Base-by-base conservation (phyloP, 1,140 invertebrate species). In the Lordiphosa clarofinis region DNA sequence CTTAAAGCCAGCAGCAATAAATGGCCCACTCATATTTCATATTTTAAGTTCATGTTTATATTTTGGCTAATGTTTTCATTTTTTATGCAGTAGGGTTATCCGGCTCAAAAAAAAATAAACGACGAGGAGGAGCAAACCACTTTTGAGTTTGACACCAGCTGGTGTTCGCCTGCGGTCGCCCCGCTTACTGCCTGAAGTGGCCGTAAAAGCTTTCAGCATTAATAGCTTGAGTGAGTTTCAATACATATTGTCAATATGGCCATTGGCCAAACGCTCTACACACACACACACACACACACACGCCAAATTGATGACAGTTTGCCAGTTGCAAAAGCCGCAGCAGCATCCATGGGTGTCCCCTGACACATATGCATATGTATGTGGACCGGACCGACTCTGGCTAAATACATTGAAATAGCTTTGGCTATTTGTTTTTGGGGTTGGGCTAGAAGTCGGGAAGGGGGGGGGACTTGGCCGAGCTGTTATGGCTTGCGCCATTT, bases 81-180 rank as follows among this genome's bases (percentile, higher is more conserved):
- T 82, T 75, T 55, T 67, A 75, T 61, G 59, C 54, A 66, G 37
- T 28, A 46, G 47, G 50, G 61, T 31, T 33, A 62, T 35, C 28
- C 63, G 40, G 46, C 19, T 5, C 40, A 37, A 58, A 56, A 37
- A 58, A 56, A 56, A 69, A 44, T 36, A 39, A 33, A 63, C 50
- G 55, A 57, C 9, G 44, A 44, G 48, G 48, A 70, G 62, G 59
- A 69, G 66, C 73, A 84, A 87, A 82, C 82, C 82, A 87, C 82
- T 87, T 87, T 87, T 87, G 84, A 87, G 73, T 79, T 69, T 87
- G 76, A 87, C 84, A 84, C 82, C 82, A 87, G 82, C 73, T 87
- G 82, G 66, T 87, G 73, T 76, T 63, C 50, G 76, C 72, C 78
- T 87, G 84, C 64, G 82, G 82, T 78, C 55, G 63, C 13, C 54